Evolutionary conservation across 2,113 vertebrate genomes (phyloP).

Genomic region (Sceloporus undulatus): DNA sequence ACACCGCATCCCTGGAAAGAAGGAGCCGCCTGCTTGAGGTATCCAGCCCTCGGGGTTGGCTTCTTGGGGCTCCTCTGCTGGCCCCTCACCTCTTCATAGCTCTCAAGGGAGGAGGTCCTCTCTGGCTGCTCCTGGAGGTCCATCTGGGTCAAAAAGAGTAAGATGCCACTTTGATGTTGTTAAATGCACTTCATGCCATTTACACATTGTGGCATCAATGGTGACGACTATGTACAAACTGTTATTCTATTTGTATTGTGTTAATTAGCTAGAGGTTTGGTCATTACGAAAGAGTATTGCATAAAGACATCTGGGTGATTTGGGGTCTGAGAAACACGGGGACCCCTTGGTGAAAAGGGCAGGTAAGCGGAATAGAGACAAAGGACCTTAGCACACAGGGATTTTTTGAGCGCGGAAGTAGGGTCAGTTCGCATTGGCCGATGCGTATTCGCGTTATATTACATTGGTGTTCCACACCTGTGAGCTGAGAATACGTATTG

Average conservation of each 20-base stretch:
- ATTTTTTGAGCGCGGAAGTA: too few relatives aligned
- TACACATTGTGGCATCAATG: too few relatives aligned
- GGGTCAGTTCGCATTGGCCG: too few relatives aligned
- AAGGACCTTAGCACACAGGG: too few relatives aligned
- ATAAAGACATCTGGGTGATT: neutral
- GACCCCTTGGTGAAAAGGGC: neutral
- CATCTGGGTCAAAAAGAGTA: neutral
- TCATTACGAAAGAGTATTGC: neutral
- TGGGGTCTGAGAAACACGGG: neutral
- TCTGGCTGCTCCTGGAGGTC: neutral
- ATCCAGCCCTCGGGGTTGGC: too few relatives aligned
- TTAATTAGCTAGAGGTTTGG: neutral
- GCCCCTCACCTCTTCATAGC: neutral
- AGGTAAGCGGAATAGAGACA: neutral
- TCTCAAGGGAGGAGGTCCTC: neutral
- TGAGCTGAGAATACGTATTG: too few relatives aligned
- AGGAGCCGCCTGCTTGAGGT: neutral
- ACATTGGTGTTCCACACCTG: too few relatives aligned
- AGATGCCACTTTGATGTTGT: neutral
- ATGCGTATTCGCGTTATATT: too few relatives aligned
- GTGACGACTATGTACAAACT: neutral
- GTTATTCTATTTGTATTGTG: neutral
- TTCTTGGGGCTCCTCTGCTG: neutral
- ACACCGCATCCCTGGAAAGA: too few relatives aligned
- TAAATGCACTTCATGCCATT: neutral